These are phyloP conservation scores for Crotalus viridis DNA, from an alignment of 2,113 vertebrate genomes.

Conservation along the genomic window DNA sequence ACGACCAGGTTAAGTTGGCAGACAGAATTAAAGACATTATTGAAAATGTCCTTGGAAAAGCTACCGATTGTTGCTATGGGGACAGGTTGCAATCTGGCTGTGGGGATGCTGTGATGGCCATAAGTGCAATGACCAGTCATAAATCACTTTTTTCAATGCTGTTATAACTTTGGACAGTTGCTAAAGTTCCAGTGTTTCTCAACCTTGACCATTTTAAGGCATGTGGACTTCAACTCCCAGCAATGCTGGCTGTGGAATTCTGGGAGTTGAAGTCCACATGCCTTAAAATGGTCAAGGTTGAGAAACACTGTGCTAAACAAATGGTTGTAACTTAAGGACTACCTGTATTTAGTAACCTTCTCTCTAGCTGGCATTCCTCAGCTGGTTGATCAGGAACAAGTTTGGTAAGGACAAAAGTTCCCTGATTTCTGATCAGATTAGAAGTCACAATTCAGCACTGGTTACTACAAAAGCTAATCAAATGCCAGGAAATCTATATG, in stretches of 20 bases:
- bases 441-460: neutral
- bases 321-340: neutral
- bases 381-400: neutral
- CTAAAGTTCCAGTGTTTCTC: neutral
- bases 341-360: neutral
- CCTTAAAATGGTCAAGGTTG: no score
- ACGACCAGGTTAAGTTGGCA: neutral
- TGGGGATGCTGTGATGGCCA: neutral
- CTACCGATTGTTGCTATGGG: neutral
- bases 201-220: no score
- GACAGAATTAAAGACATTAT: neutral
- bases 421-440: neutral
- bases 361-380: neutral
- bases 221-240: no score
- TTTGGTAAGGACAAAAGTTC: neutral
- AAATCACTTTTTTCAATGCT: neutral
- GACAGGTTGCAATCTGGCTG: neutral
- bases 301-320: neutral
- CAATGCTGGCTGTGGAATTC: no score
- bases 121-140: neutral
- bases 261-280: no score
- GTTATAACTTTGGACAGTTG: neutral
- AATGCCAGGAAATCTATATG: neutral
- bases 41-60: neutral
- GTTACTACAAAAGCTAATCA: neutral